Percentiles rank a stretch among this genome's conserved stretches.
Conservation (phyloP, 2,888 invertebrate genomes). For the Molorchus minor region DNA sequence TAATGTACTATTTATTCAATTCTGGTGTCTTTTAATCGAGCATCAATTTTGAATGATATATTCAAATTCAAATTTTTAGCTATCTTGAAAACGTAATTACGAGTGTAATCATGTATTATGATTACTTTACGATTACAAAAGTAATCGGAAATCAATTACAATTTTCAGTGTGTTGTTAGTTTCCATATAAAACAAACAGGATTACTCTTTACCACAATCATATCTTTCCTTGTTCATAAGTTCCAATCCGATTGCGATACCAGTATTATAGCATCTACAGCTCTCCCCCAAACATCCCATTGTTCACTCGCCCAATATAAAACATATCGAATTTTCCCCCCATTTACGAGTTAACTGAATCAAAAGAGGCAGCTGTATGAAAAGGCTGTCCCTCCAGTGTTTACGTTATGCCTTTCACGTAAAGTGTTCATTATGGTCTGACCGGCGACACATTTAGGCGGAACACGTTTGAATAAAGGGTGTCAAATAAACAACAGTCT, state of each 20-base stretch:
- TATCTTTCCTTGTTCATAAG: not conserved
- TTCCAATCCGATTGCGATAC: not conserved
- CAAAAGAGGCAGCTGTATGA: not conserved
- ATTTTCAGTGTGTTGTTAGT: too few relatives aligned
- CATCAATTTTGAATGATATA: too few relatives aligned
- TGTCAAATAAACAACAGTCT: constrained; percentile 7
- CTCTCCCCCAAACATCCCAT: not conserved
- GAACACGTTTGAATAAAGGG: constrained; percentile 18
- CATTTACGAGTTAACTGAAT: not conserved
- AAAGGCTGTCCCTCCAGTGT: not conserved
- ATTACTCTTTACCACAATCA: too few relatives aligned
- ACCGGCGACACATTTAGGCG: not conserved
- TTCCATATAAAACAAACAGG: too few relatives aligned
- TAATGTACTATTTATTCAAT: too few relatives aligned
- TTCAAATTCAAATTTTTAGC: too few relatives aligned
- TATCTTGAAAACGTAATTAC: too few relatives aligned
- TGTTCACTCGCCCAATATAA: not conserved
- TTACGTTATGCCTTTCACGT: not conserved
- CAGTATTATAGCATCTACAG: not conserved
- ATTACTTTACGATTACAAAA: too few relatives aligned
- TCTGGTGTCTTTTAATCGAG: too few relatives aligned
- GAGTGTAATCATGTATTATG: too few relatives aligned
- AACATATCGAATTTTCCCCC: not conserved
- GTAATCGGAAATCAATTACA: too few relatives aligned
- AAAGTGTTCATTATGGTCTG: constrained; percentile 4